These are phyloP conservation scores for Bibio marci DNA, from an alignment of 2,888 invertebrate genomes.

Conservation along the genomic window DNA sequence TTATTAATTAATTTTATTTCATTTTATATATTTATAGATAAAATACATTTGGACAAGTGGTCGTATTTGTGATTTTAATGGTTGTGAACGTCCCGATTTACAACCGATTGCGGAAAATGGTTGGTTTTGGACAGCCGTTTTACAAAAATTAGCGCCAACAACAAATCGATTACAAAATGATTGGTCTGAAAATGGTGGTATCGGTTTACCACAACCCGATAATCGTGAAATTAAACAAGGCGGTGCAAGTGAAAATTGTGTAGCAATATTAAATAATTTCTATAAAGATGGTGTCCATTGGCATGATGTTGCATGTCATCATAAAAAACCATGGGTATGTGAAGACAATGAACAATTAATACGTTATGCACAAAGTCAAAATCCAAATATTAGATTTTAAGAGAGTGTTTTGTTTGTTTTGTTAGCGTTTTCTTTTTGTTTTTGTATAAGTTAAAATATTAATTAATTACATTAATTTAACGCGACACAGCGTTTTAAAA, in stretches of 20 bases:
- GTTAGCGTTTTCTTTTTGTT: too few relatives aligned
- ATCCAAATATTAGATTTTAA: too few relatives aligned
- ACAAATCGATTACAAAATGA: conserved; percentile 69
- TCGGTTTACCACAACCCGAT: conserved; percentile 74
- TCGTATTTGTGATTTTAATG: conserved; percentile 76
- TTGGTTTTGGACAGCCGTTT: conserved; percentile 85
- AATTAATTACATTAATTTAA: too few relatives aligned
- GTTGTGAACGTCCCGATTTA: conserved; percentile 71
- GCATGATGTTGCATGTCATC: conserved; percentile 85
- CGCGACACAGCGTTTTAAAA: too few relatives aligned
- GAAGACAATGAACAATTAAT: conserved; percentile 53
- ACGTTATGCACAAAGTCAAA: too few relatives aligned
- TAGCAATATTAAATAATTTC: conserved; percentile 75
- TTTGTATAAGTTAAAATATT: too few relatives aligned
- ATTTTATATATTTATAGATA: conserved; percentile 34
- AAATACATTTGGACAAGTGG: conserved; percentile 89
- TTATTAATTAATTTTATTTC: too few relatives aligned
- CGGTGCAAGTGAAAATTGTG: conserved; percentile 71
- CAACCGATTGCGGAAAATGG: conserved; percentile 67
- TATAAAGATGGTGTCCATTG: conserved; percentile 82
- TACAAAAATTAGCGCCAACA: conserved; percentile 70
- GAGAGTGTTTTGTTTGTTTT: too few relatives aligned
- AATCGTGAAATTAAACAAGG: conserved; percentile 69
- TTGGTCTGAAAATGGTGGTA: conserved; percentile 76
- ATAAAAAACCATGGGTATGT: conserved; percentile 74